Evolutionary conservation across 2,113 vertebrate species (phyloP).

Genomic region (Tragelaphus strepsiceros): DNA sequence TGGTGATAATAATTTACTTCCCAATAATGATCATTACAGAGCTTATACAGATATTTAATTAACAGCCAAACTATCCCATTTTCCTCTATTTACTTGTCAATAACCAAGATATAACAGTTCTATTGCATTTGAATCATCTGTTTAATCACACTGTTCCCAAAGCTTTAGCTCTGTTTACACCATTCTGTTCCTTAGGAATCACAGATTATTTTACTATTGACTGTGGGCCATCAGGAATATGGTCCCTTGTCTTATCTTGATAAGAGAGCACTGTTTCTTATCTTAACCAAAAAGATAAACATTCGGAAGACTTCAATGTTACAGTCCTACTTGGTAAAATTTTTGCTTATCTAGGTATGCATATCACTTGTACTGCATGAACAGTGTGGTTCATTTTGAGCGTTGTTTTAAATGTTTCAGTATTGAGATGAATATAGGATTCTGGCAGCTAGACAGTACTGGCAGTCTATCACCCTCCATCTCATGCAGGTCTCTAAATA

Average conservation of each 20-base stretch:
- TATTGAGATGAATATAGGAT: slow-evolving; percentile 41
- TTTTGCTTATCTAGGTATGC: neutral
- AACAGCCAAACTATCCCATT: neutral
- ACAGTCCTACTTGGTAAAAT: neutral
- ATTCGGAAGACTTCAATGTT: neutral
- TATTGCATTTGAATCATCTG: slow-evolving; percentile 18
- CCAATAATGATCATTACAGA: neutral
- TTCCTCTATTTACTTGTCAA: neutral
- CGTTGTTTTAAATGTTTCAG: slow-evolving; percentile 13
- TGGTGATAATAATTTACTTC: neutral
- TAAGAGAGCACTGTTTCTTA: neutral
- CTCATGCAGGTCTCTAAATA: slow-evolving; percentile 53
- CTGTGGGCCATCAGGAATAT: neutral
- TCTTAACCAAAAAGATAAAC: neutral
- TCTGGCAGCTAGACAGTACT: slow-evolving; percentile 45
- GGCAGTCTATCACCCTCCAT: slow-evolving; percentile 42
- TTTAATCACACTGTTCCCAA: neutral
- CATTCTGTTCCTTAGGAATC: slow-evolving; percentile 26
- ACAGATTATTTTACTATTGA: slow-evolving; percentile 26
- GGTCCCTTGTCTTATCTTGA: neutral
- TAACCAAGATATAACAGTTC: neutral
- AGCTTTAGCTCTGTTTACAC: slow-evolving; percentile 13
- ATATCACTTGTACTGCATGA: neutral
- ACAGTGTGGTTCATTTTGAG: neutral
- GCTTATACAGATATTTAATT: neutral